Percentiles rank a stretch among this genome's conserved stretches.
phyloP scores from a whole-genome alignment of 2,113 vertebrate species.

The Odontophorus gujanensis region DNA sequence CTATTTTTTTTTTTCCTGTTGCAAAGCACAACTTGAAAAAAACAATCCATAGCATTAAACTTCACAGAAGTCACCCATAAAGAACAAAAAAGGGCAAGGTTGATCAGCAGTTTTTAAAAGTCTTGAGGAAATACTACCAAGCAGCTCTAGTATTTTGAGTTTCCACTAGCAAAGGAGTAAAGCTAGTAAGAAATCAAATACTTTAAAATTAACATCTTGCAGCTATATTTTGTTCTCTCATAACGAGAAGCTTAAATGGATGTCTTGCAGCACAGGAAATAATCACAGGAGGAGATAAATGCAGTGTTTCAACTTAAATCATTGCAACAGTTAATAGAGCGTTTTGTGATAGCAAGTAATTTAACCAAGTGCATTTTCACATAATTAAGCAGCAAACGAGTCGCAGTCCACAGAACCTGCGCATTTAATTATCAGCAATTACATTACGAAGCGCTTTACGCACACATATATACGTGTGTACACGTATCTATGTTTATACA shows the following conservation, averaged over 20 bases:
- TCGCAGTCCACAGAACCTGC: not conserved
- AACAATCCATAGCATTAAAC: constrained; percentile 19
- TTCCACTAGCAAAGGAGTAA: constrained; percentile 25
- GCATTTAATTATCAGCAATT: constrained; percentile 44
- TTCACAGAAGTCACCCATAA: constrained; percentile 47
- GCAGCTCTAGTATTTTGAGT: not conserved
- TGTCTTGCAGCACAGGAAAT: constrained; percentile 44
- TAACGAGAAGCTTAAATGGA: constrained; percentile 21
- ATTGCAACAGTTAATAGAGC: constrained; percentile 51
- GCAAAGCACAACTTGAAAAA: constrained; percentile 47
- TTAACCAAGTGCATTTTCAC: constrained; percentile 48
- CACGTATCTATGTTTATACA: not conserved
- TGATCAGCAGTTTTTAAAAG: constrained; percentile 42
- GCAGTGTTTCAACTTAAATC: constrained; percentile 29
- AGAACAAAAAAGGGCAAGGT: not conserved
- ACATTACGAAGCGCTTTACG: not conserved
- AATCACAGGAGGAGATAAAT: constrained; percentile 6
- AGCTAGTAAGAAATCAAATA: not conserved
- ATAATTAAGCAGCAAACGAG: constrained; percentile 43
- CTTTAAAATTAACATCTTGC: constrained; percentile 36
- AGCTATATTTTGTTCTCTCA: constrained; percentile 23
- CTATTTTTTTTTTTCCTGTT: constrained; percentile 66
- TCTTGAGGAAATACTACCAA: constrained; percentile 18
- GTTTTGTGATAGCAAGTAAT: constrained; percentile 46
- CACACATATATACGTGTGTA: not conserved